Percentiles rank a stretch among this genome's conserved stretches.
phyloP scores from a whole-genome alignment of 2,113 vertebrate species.

The Platichthys stellatus region DNA sequence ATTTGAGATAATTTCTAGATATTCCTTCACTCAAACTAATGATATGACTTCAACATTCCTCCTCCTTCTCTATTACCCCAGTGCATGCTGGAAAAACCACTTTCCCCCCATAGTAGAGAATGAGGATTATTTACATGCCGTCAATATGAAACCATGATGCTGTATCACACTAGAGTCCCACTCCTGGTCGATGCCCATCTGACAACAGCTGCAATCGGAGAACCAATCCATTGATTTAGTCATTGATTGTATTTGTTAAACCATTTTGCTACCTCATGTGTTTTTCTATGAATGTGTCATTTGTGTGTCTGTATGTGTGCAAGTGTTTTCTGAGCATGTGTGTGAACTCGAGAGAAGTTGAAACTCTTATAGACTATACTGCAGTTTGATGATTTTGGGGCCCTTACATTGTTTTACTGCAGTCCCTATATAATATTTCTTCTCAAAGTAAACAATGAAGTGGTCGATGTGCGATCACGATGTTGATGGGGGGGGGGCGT shows the following conservation, averaged over 20 bases:
- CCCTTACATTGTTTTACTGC: constrained; percentile 7
- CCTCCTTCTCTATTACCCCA: background rate
- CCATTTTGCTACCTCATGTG: constrained; percentile 91
- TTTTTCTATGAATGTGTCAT: constrained; percentile 65
- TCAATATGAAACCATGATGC: constrained; percentile 13
- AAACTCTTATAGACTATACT: background rate
- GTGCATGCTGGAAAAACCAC: constrained; percentile 46
- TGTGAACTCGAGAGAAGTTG: constrained; percentile 13
- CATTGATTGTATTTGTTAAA: constrained; percentile 82
- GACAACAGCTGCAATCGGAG: constrained; percentile 40
- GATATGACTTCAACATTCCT: constrained; percentile 4
- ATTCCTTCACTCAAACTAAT: constrained; percentile 12
- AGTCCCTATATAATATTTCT: constrained; percentile 2
- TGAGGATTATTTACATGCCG: background rate
- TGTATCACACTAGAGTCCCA: background rate
- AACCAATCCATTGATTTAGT: constrained; percentile 32
- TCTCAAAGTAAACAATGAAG: constrained; percentile 32
- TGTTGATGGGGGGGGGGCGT: background rate
- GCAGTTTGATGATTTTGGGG: constrained; percentile 5
- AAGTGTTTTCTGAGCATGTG: constrained; percentile 29
- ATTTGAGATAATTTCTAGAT: constrained; percentile 37
- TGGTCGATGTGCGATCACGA: background rate
- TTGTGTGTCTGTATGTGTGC: constrained; percentile 58
- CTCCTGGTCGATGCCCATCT: background rate
- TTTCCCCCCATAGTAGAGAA: background rate